phyloP scores from a whole-genome alignment of 2,888 invertebrate genomes.

The Drosophila subsilvestris region DNA sequence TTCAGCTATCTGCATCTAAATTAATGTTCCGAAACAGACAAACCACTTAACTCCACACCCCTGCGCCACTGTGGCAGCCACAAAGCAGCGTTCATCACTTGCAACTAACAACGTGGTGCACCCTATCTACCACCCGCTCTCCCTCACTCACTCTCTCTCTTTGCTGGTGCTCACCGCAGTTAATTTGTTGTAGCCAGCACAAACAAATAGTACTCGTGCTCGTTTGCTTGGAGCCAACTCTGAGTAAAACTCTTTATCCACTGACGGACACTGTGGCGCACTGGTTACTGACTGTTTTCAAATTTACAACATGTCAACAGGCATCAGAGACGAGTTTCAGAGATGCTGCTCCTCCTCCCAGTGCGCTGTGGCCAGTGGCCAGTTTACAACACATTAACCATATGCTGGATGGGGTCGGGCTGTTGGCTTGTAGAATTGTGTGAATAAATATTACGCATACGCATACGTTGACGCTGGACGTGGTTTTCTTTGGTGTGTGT shows the following conservation, averaged over 20 bases:
- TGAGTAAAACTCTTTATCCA: constrained; percentile 64
- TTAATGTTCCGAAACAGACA: constrained; percentile 77
- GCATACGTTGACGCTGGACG: constrained; percentile 34
- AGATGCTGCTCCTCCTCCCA: background rate
- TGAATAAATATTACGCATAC: constrained; percentile 53
- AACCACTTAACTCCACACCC: constrained; percentile 64
- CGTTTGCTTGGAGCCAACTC: constrained; percentile 76
- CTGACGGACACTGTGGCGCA: constrained; percentile 12
- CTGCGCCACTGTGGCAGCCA: constrained; percentile 44
- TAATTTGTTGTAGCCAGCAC: constrained; percentile 75
- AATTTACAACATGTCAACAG: constrained; percentile 73
- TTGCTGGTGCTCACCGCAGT: constrained; percentile 61
- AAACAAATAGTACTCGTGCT: constrained; percentile 65
- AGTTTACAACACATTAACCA: constrained; percentile 58
- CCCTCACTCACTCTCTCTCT: background rate
- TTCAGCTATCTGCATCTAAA: constrained; percentile 40
- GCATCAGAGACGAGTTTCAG: constrained; percentile 7
- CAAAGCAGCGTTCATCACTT: constrained; percentile 68
- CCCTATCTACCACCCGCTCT: background rate
- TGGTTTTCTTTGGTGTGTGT: background rate
- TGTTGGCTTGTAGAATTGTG: constrained; percentile 52
- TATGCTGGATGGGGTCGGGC: constrained; percentile 36
- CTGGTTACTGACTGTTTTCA: constrained; percentile 71
- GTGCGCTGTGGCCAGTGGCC: constrained; percentile 17
- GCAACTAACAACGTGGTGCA: constrained; percentile 61